These are phyloP conservation scores for Pelvicachromis taeniatus DNA, from an alignment of 2,113 vertebrate genomes.

Conservation along the genomic window DNA sequence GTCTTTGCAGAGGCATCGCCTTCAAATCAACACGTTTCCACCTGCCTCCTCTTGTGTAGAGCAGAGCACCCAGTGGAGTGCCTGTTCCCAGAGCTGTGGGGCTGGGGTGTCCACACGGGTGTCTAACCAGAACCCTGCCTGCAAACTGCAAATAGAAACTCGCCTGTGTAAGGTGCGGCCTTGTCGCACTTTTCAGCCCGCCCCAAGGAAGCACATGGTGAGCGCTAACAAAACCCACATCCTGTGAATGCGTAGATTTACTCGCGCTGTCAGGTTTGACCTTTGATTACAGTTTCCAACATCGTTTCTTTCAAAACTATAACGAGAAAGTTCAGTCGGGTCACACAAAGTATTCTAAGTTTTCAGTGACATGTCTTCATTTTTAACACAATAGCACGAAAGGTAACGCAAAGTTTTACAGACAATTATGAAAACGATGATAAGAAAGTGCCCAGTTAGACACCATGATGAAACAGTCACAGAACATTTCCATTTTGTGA, in stretches of 20 bases:
- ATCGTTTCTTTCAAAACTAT: not conserved
- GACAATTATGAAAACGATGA: accelerated
- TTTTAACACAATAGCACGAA: not conserved
- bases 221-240: not conserved
- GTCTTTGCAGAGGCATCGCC: not conserved
- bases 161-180: constrained; percentile 79
- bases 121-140: constrained; percentile 85
- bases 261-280: not conserved
- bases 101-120: constrained; percentile 82
- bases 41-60: constrained; percentile 68
- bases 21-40: not conserved
- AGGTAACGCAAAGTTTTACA: not conserved
- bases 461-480: not conserved
- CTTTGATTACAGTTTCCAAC: not conserved
- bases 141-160: constrained; percentile 82
- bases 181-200: constrained; percentile 55
- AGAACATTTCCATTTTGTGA: not conserved
- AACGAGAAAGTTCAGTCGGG: not conserved
- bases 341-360: not conserved
- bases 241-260: not conserved
- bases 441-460: not conserved
- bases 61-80: constrained; percentile 83
- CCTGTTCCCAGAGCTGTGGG: constrained; percentile 86
- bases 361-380: not conserved
- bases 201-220: constrained; percentile 42